Evolutionary conservation across 2,797 vertebrate species (phyloP).

Genomic region (Thunnus albacares): DNA sequence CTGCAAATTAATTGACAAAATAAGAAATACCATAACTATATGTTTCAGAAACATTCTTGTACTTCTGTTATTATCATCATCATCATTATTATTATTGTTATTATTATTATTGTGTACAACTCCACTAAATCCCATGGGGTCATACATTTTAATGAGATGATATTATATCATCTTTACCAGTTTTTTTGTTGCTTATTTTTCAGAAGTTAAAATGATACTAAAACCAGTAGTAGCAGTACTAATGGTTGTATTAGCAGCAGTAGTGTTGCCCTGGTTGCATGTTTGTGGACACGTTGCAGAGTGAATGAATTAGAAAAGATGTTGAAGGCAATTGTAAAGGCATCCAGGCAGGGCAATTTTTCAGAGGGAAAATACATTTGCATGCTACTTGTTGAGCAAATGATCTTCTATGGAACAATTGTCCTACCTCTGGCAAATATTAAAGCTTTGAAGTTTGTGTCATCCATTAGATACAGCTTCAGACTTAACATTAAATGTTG

Average conservation of each 20-base stretch:
- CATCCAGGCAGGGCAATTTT: too few relatives aligned
- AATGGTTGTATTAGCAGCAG: background rate
- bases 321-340: background rate
- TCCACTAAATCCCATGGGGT: background rate
- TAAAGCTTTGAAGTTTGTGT: background rate
- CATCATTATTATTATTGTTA: too few relatives aligned
- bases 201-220: background rate
- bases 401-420: background rate
- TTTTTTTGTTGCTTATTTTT: background rate
- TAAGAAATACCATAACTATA: too few relatives aligned
- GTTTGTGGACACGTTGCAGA: background rate
- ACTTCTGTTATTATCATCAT: background rate
- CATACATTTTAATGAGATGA: background rate
- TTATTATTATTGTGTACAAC: background rate
- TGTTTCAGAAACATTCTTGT: too few relatives aligned
- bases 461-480: too few relatives aligned
- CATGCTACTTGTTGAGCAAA: too few relatives aligned
- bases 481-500: too few relatives aligned
- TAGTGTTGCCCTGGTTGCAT: too few relatives aligned
- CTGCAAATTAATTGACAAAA: too few relatives aligned
- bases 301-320: background rate
- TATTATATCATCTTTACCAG: background rate
- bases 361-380: too few relatives aligned
- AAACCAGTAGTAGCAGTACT: rapidly evolving
- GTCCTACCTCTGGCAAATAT: background rate